Percentiles rank a stretch among this genome's conserved stretches.
phyloP scores from a whole-genome alignment of 1,140 invertebrate species.

The Saccostrea echinata region DNA sequence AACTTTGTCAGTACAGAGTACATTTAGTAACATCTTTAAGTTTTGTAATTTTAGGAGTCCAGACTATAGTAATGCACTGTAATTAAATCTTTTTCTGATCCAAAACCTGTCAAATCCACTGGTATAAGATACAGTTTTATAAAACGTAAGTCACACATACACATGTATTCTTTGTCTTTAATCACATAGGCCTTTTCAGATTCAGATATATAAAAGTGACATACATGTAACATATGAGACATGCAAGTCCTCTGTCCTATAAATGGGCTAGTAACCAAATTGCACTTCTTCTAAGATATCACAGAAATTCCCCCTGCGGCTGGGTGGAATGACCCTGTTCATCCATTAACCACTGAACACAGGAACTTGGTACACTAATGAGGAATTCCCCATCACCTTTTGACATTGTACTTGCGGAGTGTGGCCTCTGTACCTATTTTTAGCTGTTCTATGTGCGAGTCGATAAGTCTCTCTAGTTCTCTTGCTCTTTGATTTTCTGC shows the following conservation, averaged over 20 bases:
- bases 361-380: background rate
- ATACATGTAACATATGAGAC: background rate
- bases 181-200: background rate
- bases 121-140: too few relatives aligned
- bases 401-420: slow-evolving; percentile 50
- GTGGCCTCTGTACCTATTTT: slow-evolving; percentile 54
- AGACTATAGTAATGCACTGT: too few relatives aligned
- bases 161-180: background rate
- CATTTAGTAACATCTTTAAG: too few relatives aligned
- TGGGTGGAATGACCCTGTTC: background rate
- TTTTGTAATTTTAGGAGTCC: too few relatives aligned
- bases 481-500: slow-evolving; percentile 61
- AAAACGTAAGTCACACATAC: background rate
- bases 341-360: background rate
- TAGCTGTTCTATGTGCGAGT: slow-evolving; percentile 62
- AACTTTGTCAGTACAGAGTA: too few relatives aligned
- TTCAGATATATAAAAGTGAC: background rate
- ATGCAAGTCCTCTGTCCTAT: background rate
- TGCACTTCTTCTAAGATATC: background rate
- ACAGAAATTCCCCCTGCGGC: background rate
- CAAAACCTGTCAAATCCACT: too few relatives aligned
- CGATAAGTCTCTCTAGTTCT: slow-evolving; percentile 61
- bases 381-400: slow-evolving; percentile 37
- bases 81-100: too few relatives aligned
- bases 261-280: background rate